Evolutionary conservation across 2,888 invertebrate species (phyloP), one percentile per base, ranked within the genome.

Genomic region (Orchesellides sinensis): DNA sequence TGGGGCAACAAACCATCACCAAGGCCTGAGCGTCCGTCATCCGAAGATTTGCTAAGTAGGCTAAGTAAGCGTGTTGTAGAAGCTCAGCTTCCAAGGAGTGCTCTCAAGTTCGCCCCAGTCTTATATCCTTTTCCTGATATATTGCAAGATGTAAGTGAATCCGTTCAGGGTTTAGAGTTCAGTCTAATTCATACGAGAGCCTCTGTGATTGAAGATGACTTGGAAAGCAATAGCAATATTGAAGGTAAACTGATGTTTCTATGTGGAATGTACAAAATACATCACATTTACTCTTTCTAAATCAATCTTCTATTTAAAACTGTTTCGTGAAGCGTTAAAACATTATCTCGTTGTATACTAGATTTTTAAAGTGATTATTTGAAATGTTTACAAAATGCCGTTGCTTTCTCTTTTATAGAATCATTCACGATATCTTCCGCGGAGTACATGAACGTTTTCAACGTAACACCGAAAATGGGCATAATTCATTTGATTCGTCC

Each of bases 61-160:
- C 29, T 85, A 6, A 78, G 69, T 59, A 47, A 66, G 10, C 68
- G 70, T 52, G 78, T 75, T 27, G 32, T 59, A n/a, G 56, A 75
- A 49, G 52, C 69, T 32, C 54, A 17, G 45, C 52, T 85, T 12
- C 65, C 83, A 2, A 68, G 83, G 56, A 78, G 35, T 23, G 59
- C 83, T 12, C 79, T 81, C 14, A 78, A 70, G 27, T 56, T 56
- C 32, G 66, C 82, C 0, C 74, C 72, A 1, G 83, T 84, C n/a
- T 32, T 86, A 52, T 81, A 78, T 32, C 83, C 84, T 0, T 86
- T 84, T 63, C 83, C 83, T n/a, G 84, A 84, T 45, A 32, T 86
- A n/a, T 25, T 86, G n/a, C 27, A 74, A 29, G 86, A 86, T 61
- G 61, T 74, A 19, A 84, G 84, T 56, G 84, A 86, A n/a, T 10